A percentile compares a stretch with the other conserved stretches of the same genome.
Conservation (phyloP, 2,888 invertebrate species). For the Dinocampus coccinellae region DNA sequence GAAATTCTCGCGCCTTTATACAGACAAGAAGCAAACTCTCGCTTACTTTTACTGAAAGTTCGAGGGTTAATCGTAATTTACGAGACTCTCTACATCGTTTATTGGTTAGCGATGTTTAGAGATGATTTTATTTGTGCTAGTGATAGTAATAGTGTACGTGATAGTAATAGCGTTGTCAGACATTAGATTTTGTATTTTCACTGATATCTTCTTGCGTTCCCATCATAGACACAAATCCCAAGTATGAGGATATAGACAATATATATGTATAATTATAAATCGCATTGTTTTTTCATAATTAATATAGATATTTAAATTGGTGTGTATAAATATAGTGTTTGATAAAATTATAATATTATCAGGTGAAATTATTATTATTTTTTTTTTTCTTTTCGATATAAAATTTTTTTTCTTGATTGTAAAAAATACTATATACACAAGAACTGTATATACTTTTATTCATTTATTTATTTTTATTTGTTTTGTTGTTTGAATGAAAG, state of each 20-base stretch:
- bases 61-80: conserved; percentile 34
- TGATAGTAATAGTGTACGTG: background rate
- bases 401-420: background rate
- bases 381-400: background rate
- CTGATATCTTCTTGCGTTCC: background rate
- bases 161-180: background rate
- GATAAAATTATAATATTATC: too few relatives aligned
- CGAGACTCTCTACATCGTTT: background rate
- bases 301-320: background rate
- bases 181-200: background rate
- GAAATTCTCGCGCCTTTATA: background rate
- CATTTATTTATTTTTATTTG: background rate
- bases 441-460: background rate
- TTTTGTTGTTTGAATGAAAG: background rate
- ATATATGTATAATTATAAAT: background rate
- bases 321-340: too few relatives aligned
- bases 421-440: background rate
- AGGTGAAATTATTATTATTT: too few relatives aligned
- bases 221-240: background rate
- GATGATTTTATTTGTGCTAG: too few relatives aligned
- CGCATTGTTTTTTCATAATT: background rate
- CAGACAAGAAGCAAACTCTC: background rate
- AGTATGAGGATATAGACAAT: too few relatives aligned
- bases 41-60: conserved; percentile 24
- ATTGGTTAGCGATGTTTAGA: background rate